Evolutionary conservation across 92 coral and sea anemone genomes (phyloP).

Genomic region (Porites evermanni): DNA sequence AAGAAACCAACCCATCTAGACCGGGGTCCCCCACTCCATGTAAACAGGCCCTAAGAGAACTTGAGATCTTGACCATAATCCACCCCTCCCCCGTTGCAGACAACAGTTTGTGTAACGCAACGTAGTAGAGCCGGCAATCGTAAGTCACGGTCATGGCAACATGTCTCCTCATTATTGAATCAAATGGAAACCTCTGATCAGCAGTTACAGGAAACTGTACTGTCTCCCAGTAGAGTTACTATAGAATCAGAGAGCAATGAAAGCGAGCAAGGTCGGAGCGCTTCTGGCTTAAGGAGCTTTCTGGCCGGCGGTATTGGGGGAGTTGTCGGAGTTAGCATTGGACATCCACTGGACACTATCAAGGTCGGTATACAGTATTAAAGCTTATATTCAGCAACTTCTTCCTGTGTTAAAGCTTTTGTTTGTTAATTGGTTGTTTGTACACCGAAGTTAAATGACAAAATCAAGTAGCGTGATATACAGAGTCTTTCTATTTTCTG

Average conservation of each 20-base stretch:
- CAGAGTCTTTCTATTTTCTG: not conserved
- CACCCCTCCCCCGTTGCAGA: too few relatives aligned
- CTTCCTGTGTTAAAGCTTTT: not conserved
- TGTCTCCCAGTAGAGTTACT: not conserved
- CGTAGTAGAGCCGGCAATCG: not conserved
- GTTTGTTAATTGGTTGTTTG: not conserved
- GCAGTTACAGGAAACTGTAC: not conserved
- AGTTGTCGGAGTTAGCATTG: constrained; percentile 5
- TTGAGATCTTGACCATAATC: too few relatives aligned
- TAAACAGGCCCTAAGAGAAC: too few relatives aligned
- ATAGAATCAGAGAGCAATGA: constrained; percentile 26
- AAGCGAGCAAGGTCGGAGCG: constrained; percentile 18
- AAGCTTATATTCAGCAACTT: too few relatives aligned
- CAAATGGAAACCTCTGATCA: constrained; percentile 17
- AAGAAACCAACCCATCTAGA: too few relatives aligned
- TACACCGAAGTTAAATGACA: too few relatives aligned
- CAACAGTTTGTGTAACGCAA: too few relatives aligned
- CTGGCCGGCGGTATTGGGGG: constrained; percentile 39
- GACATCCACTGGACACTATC: constrained; percentile 44
- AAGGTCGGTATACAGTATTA: not conserved
- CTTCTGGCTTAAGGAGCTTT: constrained; percentile 30
- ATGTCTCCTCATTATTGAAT: not conserved
- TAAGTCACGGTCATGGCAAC: not conserved
- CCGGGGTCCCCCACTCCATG: too few relatives aligned
- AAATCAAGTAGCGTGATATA: not conserved